Evolutionary conservation across 2,888 invertebrate genomes (phyloP), one percentile per base, ranked within the genome.

Genomic region (Diplolepis rosae): DNA sequence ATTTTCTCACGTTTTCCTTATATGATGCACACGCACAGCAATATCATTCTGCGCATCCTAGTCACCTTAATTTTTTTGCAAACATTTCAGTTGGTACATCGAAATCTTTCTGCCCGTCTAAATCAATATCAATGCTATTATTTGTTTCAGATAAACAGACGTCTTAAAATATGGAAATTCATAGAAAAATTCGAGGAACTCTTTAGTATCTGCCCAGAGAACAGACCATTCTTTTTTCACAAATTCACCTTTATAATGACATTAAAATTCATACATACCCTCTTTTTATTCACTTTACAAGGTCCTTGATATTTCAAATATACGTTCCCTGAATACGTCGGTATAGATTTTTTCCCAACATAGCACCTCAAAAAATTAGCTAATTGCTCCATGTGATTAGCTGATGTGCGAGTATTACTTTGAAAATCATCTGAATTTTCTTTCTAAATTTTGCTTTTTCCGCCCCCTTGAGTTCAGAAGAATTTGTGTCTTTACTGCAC

Each of bases 21-120:
- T 69, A 11, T 80, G 7, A 7, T 68, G 68, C 11, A 71, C 71
- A 4, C 22, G 27, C 71, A 61, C 42, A 71, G 28, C 27, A 71
- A 15, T 39, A 71, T 71, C 27, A 54, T 28, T 52, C 45, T 68
- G 24, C 68, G 18, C 13, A 71, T 68, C 15, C 68, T 71, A 18
- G 68, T 68, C 5, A 51, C 11, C 18, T 67, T 68, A 27, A 6
- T n/a, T 13, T 18, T 13, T 30, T 42, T 68, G 51, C 66, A 32
- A 18, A 39, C 50, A 61, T 22, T 71, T 7, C 68, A 30, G 28
- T 27, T 22, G 51, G 42, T 42, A 45, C 15, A n/a, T n/a, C n/a
- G n/a, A n/a, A n/a, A n/a, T n/a, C n/a, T n/a, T 54, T 45, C 13
- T 28, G 15, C 39, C n/a, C 32, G 61, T 61, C 56, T 30, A 39